phyloP scores from a whole-genome alignment of 2,888 invertebrate species.

The Nephrotoma flavescens region DNA sequence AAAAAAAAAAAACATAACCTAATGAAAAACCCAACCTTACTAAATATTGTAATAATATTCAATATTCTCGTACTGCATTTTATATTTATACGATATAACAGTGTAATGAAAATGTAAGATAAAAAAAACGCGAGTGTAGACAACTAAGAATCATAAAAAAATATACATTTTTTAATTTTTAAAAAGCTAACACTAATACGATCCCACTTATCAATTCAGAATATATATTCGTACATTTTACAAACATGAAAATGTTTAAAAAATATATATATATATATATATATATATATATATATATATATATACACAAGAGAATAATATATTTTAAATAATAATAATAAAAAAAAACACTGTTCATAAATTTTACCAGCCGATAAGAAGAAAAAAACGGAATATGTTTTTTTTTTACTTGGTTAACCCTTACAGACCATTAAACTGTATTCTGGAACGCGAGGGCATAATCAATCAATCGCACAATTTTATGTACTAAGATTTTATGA shows the following conservation, averaged over 20 bases:
- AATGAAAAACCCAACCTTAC: background rate
- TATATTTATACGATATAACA: background rate
- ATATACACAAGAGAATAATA: background rate
- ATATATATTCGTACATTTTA: background rate
- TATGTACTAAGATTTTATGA: too few species aligned
- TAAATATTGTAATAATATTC: background rate
- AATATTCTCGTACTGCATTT: background rate
- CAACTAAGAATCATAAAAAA: constrained; percentile 1
- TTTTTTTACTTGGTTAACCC: background rate
- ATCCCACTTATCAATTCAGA: constrained; percentile 2
- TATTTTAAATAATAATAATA: background rate
- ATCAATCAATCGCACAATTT: background rate
- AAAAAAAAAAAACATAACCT: background rate
- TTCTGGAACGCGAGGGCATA: background rate
- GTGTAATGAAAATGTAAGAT: background rate
- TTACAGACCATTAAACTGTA: background rate
- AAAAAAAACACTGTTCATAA: background rate
- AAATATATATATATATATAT: too few species aligned
- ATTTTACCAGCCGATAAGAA: background rate
- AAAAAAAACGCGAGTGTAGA: background rate
- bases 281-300: too few species aligned
- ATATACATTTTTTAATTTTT: background rate
- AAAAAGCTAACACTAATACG: constrained; percentile 2
- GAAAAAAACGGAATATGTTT: background rate
- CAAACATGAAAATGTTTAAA: background rate